Percentiles rank a stretch among this genome's conserved stretches.
These are phyloP conservation scores for Dolomedes plantarius DNA, from an alignment of 2,888 invertebrate species.

Conservation along the genomic window DNA sequence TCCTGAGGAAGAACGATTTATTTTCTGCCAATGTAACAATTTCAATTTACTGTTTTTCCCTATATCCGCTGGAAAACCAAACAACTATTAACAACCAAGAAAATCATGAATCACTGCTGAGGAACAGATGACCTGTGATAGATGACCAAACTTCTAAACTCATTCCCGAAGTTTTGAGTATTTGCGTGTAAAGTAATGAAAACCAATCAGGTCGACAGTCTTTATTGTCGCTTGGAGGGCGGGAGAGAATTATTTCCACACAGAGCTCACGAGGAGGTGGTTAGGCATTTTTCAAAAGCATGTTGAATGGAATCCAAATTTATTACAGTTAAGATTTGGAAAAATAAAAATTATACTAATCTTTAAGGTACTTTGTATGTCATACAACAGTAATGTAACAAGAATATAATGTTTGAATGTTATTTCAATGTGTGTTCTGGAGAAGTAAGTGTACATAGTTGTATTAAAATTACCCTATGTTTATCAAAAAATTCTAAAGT, in stretches of 20 bases:
- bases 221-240: not conserved
- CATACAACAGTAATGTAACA: too few species aligned
- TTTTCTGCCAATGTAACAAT: not conserved
- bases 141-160: not conserved
- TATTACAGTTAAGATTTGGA: too few species aligned
- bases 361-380: too few species aligned
- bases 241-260: not conserved
- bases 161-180: not conserved
- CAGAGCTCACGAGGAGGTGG: too few species aligned
- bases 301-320: too few species aligned
- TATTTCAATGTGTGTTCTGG: too few species aligned
- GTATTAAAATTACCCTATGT: too few species aligned
- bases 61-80: not conserved
- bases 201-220: not conserved
- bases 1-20: not conserved
- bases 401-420: too few species aligned
- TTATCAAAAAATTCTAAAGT: too few species aligned
- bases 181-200: slow-evolving; percentile 1
- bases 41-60: not conserved
- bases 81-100: not conserved
- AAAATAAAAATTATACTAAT: too few species aligned
- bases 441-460: too few species aligned
- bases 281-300: too few species aligned
- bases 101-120: not conserved
- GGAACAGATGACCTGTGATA: not conserved